These are phyloP conservation scores for Gallinago paraguaiae DNA, from an alignment of 2,113 vertebrate genomes.

Conservation along the genomic window DNA sequence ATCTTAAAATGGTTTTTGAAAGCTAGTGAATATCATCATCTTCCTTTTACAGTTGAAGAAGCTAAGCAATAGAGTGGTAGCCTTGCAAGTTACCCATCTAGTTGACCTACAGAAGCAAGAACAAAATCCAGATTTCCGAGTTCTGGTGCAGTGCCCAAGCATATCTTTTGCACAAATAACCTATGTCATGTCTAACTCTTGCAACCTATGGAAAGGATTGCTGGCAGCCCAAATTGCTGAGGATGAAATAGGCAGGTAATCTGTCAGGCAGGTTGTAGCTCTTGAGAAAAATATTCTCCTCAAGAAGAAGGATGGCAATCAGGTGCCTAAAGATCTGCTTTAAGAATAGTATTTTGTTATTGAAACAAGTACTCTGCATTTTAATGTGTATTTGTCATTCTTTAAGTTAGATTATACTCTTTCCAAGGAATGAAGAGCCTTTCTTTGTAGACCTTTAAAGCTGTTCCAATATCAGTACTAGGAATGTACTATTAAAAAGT, in stretches of 20 bases:
- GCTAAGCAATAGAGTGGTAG: not conserved
- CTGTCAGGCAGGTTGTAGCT: not conserved
- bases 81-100: not conserved
- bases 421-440: not conserved
- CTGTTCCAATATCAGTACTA: not conserved
- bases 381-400: not conserved
- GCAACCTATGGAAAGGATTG: constrained; percentile 53
- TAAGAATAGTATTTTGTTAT: not conserved
- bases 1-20: not conserved
- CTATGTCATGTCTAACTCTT: constrained; percentile 56
- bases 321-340: constrained; percentile 79
- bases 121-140: not conserved
- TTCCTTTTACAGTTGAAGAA: not conserved
- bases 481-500: not conserved
- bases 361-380: not conserved
- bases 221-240: constrained; percentile 74
- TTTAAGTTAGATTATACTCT: not conserved
- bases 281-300: constrained; percentile 74
- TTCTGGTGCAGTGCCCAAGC: not conserved
- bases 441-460: not conserved
- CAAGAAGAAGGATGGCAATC: constrained; percentile 78
- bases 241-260: constrained; percentile 77
- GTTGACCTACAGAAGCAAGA: not conserved
- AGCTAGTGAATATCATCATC: not conserved
- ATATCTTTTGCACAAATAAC: constrained; percentile 38